These are phyloP conservation scores for human DNA, from an alignment of 2,113 vertebrate species.

Conservation along the genomic window GRCh38 chr12:24391501-24392000, in stretches of 20 bases:
- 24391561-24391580: neutral
- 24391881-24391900: neutral
- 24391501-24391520: too few relatives aligned
- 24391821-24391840: neutral
- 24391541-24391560: neutral
- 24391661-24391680: neutral
- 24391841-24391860: neutral
- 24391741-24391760: neutral
- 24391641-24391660: constrained; percentile 3
- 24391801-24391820: neutral
- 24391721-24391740: neutral
- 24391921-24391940: neutral
- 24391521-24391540: neutral
- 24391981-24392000: neutral
- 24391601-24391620: neutral
- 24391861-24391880: neutral
- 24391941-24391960: neutral
- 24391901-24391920: neutral
- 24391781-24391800: neutral
- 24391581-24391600: neutral
- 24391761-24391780: neutral
- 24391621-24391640: neutral
- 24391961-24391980: neutral
- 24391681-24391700: neutral
- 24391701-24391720: neutral